phyloP scores from a whole-genome alignment of 2,113 vertebrate genomes.

The Lampris megalopsis region DNA sequence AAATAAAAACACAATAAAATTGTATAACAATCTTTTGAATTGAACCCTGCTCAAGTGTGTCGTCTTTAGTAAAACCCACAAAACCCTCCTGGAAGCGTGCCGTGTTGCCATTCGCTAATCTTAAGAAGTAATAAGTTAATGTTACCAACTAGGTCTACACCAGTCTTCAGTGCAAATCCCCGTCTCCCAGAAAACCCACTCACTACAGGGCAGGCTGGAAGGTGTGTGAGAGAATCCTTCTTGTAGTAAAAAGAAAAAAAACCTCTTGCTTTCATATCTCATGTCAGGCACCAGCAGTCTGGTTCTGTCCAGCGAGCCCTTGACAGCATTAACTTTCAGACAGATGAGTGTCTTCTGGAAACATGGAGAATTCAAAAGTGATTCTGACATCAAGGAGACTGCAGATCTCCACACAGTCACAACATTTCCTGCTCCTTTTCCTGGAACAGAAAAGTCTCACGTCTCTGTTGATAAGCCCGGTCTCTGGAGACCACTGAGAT shows the following conservation, averaged over 20 bases:
- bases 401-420: background rate
- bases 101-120: constrained; percentile 42
- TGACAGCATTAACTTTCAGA: constrained; percentile 9
- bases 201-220: constrained; percentile 53
- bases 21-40: constrained; percentile 23
- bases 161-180: constrained; percentile 69
- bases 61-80: constrained; percentile 25
- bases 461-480: too few relatives aligned
- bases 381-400: background rate
- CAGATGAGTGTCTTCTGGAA: too few relatives aligned
- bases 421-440: background rate
- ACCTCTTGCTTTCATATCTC: constrained; percentile 23
- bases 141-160: constrained; percentile 11
- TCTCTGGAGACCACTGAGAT: too few relatives aligned
- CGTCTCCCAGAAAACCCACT: background rate
- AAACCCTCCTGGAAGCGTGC: constrained; percentile 17
- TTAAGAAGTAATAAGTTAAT: constrained; percentile 68
- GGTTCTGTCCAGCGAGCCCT: constrained; percentile 46
- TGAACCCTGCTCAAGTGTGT: background rate
- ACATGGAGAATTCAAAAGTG: background rate
- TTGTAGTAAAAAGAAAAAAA: background rate
- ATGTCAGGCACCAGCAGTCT: constrained; percentile 56
- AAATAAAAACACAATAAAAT: constrained; percentile 49
- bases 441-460: constrained; percentile 3
- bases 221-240: constrained; percentile 12